phyloP scores from a whole-genome alignment of 2,113 vertebrate species.

The Apodemus speciosus region DNA sequence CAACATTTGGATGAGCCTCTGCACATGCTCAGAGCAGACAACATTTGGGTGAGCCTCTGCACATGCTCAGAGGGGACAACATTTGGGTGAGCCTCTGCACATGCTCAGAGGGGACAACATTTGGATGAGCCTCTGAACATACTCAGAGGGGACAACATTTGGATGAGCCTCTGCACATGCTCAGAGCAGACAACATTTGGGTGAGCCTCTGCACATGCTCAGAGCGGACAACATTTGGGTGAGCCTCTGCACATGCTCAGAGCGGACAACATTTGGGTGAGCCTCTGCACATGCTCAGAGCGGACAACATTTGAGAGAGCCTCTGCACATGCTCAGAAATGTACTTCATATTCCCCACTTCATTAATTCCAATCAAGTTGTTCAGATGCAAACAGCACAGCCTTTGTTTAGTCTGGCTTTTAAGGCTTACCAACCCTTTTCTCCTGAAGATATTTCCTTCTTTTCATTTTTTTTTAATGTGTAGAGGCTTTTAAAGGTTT shows the following conservation, averaged over 20 bases:
- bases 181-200: slow-evolving; percentile 46
- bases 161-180: slow-evolving; percentile 26
- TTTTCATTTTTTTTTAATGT: not conserved
- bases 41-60: no score
- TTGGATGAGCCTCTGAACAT: slow-evolving; percentile 14
- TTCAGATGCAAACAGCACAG: slow-evolving; percentile 56
- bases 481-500: slow-evolving; percentile 26
- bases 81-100: no score
- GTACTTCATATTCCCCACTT: slow-evolving; percentile 54
- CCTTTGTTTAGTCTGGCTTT: slow-evolving; percentile 63
- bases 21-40: no score
- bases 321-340: slow-evolving; percentile 42
- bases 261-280: slow-evolving; percentile 45
- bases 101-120: no score
- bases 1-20: no score
- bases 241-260: slow-evolving; percentile 26
- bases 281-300: slow-evolving; percentile 34
- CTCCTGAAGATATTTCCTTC: slow-evolving; percentile 5
- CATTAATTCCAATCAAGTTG: slow-evolving; percentile 66
- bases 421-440: slow-evolving; percentile 52
- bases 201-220: slow-evolving; percentile 18
- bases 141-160: slow-evolving; percentile 24
- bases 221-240: slow-evolving; percentile 48
- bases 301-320: slow-evolving; percentile 36
- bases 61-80: no score